phyloP scores from a whole-genome alignment of 2,113 vertebrate species.

The Ondatra zibethicus region DNA sequence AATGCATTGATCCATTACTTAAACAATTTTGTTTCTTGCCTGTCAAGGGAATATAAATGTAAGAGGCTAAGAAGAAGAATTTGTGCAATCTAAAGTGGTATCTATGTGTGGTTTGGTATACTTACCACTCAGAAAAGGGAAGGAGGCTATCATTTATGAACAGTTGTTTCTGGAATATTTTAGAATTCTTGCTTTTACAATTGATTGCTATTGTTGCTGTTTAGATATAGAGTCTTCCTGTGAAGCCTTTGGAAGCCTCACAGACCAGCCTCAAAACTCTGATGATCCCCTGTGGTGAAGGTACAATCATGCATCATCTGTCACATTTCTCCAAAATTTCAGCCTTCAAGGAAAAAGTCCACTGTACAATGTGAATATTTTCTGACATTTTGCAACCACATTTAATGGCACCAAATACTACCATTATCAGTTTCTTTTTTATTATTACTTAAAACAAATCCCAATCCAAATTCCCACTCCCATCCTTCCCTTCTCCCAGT shows the following conservation, averaged over 20 bases:
- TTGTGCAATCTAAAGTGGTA: background rate
- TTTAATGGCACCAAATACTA: background rate
- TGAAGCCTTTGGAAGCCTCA: background rate
- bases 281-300: background rate
- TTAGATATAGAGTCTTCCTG: background rate
- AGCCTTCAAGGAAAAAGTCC: background rate
- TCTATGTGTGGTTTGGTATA: background rate
- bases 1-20: conserved; percentile 38
- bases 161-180: background rate
- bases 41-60: conserved; percentile 48
- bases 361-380: background rate
- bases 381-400: background rate
- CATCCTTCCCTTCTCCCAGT: too few species aligned
- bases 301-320: background rate
- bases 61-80: background rate
- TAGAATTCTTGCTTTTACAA: background rate
- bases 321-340: background rate
- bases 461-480: too few species aligned
- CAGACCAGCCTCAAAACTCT: background rate
- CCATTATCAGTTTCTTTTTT: background rate
- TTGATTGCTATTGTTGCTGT: background rate
- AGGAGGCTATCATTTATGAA: background rate
- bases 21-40: conserved; percentile 53
- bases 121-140: background rate
- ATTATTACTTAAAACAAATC: too few species aligned